Percentiles rank a stretch among this genome's conserved stretches.
Conservation (phyloP, 1,140 invertebrate species). For the Trinorchestia longiramus region DNA sequence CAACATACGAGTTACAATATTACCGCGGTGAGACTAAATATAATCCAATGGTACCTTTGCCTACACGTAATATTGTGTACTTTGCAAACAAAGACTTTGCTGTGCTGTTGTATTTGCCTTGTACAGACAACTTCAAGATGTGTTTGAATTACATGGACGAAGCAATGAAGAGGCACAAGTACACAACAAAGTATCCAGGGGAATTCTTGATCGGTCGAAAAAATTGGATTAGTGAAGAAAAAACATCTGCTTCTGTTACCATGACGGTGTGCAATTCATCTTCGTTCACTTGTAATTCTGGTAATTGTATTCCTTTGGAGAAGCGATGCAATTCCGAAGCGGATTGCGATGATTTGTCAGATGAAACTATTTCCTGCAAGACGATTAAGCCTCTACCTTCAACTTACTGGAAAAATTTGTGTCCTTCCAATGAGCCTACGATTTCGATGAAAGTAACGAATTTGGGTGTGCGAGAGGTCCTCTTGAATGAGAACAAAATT, state of each 20-base stretch:
- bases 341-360: constrained; percentile 50
- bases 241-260: neutral
- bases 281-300: constrained; percentile 41
- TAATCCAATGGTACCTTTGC: neutral
- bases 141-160: neutral
- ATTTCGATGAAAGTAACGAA: neutral
- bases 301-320: constrained; percentile 51
- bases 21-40: neutral
- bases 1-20: neutral
- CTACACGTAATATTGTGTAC: neutral
- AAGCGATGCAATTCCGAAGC: constrained; percentile 52
- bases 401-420: neutral
- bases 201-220: neutral
- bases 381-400: neutral
- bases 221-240: neutral
- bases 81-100: neutral
- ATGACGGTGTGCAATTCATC: neutral
- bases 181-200: neutral
- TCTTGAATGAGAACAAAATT: constrained; percentile 36
- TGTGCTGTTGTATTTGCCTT: neutral
- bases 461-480: neutral
- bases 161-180: neutral
- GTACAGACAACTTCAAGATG: neutral
- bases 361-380: constrained; percentile 12
- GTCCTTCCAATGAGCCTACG: neutral